phyloP scores from a whole-genome alignment of 2,797 vertebrate species.

The Gambelia wislizenii region DNA sequence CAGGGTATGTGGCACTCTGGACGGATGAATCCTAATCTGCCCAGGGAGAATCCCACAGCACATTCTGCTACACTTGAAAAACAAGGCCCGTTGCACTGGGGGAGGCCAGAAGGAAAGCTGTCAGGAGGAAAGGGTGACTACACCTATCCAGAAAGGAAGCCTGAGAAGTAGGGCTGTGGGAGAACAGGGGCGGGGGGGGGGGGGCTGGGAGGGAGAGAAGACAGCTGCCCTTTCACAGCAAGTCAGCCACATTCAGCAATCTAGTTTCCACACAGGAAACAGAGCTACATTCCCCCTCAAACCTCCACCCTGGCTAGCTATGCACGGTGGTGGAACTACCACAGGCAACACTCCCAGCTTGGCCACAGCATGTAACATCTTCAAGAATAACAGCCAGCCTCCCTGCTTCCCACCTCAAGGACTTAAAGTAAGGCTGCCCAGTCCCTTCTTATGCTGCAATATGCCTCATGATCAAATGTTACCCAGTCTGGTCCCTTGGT shows the following conservation, averaged over 20 bases:
- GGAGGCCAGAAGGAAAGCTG: background rate
- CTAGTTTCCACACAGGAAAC: constrained; percentile 17
- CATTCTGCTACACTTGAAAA: constrained; percentile 60
- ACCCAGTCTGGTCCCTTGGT: background rate
- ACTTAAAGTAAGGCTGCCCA: background rate
- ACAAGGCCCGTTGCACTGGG: constrained; percentile 34
- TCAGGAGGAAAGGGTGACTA: background rate
- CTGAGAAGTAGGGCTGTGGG: background rate
- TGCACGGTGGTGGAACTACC: background rate
- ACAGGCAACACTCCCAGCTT: background rate
- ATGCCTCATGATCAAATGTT: background rate
- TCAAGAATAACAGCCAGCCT: background rate
- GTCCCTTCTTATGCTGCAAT: background rate
- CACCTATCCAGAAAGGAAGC: constrained; percentile 18
- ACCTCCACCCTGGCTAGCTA: background rate
- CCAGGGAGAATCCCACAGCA: constrained; percentile 32
- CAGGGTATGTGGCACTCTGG: constrained; percentile 1
- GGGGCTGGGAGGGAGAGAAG: background rate
- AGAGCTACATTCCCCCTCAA: background rate
- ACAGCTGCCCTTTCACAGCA: constrained; percentile 6
- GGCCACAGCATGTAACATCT: background rate
- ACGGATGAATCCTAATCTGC: constrained; percentile 38
- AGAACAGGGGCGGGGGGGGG: background rate
- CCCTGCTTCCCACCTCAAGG: background rate
- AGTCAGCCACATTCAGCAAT: background rate